Conservation (phyloP, 2,113 vertebrate genomes). For the Oreochromis spilurus region DNA sequence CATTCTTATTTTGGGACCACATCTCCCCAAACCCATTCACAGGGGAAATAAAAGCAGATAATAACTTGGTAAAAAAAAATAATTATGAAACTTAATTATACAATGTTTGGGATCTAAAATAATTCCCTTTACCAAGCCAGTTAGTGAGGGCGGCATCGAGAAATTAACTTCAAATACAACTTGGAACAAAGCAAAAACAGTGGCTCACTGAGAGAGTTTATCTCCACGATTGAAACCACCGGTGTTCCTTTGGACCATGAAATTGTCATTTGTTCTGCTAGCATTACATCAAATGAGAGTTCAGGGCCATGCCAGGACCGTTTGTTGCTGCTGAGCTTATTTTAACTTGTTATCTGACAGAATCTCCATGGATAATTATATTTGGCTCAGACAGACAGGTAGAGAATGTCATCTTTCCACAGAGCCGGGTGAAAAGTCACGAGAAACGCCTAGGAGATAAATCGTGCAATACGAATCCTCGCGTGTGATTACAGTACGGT, state of each 20-base stretch:
- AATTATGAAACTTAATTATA: slow-evolving; percentile 44
- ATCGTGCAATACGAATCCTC: background rate
- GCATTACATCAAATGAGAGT: slow-evolving; percentile 73
- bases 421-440: background rate
- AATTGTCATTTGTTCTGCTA: slow-evolving; percentile 76
- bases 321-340: slow-evolving; percentile 50
- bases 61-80: slow-evolving; percentile 33
- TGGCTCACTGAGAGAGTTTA: slow-evolving; percentile 63
- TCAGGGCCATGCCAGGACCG: slow-evolving; percentile 49
- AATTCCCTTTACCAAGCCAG: slow-evolving; percentile 41
- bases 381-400: slow-evolving; percentile 55
- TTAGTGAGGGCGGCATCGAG: slow-evolving; percentile 40
- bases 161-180: slow-evolving; percentile 53
- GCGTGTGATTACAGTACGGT: background rate
- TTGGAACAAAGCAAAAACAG: slow-evolving; percentile 64
- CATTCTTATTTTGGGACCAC: background rate
- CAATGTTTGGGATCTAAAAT: slow-evolving; percentile 20
- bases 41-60: slow-evolving; percentile 46
- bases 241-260: slow-evolving; percentile 68
- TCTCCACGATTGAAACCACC: slow-evolving; percentile 62
- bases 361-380: slow-evolving; percentile 71
- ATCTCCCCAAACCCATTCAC: slow-evolving; percentile 16
- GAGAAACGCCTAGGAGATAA: background rate
- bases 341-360: slow-evolving; percentile 58
- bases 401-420: slow-evolving; percentile 15